These are phyloP conservation scores for Torymus texanus DNA, from an alignment of 2,888 invertebrate species.

Conservation along the genomic window DNA sequence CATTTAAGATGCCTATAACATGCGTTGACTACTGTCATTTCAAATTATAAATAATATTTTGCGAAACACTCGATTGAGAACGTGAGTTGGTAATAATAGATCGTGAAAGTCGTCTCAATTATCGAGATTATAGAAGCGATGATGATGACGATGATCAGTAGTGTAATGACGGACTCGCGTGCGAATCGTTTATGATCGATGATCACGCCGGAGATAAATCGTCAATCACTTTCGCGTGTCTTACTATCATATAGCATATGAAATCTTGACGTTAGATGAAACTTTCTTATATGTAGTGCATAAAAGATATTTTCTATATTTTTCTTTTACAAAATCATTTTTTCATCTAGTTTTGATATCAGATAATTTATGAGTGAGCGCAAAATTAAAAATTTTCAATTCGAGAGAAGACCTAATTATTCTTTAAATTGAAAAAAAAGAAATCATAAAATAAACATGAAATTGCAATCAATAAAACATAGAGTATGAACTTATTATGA, in stretches of 20 bases:
- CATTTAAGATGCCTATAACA: neutral
- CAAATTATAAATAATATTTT: neutral
- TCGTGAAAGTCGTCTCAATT: constrained; percentile 30
- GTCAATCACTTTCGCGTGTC: constrained; percentile 5
- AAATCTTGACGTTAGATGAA: neutral
- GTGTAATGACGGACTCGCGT: neutral
- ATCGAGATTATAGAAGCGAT: neutral
- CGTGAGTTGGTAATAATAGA: neutral
- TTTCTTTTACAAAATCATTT: neutral
- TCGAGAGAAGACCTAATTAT: no score
- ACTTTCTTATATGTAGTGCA: neutral
- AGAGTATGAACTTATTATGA: no score
- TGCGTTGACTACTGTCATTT: neutral
- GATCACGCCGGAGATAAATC: neutral
- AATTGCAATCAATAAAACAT: no score
- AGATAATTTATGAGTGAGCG: no score
- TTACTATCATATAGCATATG: neutral
- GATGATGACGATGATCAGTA: neutral
- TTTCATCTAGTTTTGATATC: neutral
- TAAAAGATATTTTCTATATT: neutral
- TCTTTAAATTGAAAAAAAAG: no score
- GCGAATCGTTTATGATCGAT: neutral
- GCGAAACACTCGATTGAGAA: neutral
- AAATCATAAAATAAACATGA: no score
- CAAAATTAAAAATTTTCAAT: no score